Evolutionary conservation across 2,888 invertebrate species (phyloP).

Genomic region (Plutella xylostella): DNA sequence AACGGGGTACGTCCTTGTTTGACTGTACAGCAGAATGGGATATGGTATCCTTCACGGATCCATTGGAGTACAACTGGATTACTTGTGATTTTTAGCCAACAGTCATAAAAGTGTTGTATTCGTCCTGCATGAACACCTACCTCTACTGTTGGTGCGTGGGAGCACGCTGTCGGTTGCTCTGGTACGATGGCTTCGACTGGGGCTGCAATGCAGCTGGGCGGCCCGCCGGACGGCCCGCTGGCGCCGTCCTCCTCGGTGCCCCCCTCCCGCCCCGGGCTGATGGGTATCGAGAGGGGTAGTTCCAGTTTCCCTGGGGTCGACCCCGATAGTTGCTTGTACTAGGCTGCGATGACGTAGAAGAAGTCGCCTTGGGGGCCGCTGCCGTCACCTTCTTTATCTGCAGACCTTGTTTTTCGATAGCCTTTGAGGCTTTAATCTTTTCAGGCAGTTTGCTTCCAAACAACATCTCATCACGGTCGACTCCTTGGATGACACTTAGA

Average conservation of each 20-base stretch:
- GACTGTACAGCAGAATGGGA: not conserved
- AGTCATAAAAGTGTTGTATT: not conserved
- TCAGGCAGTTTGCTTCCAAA: conserved; percentile 13
- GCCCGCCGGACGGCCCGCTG: not conserved
- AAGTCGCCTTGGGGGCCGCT: not conserved
- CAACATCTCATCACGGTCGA: conserved; percentile 12
- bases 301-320: conserved; percentile 14
- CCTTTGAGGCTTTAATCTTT: conserved; percentile 14
- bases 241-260: not conserved
- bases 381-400: conserved; percentile 7
- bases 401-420: conserved; percentile 6
- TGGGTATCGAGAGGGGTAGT: conserved; percentile 17
- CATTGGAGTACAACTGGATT: not conserved
- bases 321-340: conserved; percentile 2
- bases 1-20: not conserved
- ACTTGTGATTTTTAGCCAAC: not conserved
- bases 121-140: conserved; percentile 9
- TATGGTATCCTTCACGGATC: not conserved
- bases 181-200: not conserved
- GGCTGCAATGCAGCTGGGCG: too few relatives aligned
- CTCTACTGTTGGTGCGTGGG: conserved; percentile 7
- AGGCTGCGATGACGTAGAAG: not conserved
- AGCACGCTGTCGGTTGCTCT: not conserved
- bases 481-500: conserved; percentile 14
- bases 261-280: conserved; percentile 17